phyloP scores from a whole-genome alignment of 2,888 invertebrate species.

The Melanargia galathea region DNA sequence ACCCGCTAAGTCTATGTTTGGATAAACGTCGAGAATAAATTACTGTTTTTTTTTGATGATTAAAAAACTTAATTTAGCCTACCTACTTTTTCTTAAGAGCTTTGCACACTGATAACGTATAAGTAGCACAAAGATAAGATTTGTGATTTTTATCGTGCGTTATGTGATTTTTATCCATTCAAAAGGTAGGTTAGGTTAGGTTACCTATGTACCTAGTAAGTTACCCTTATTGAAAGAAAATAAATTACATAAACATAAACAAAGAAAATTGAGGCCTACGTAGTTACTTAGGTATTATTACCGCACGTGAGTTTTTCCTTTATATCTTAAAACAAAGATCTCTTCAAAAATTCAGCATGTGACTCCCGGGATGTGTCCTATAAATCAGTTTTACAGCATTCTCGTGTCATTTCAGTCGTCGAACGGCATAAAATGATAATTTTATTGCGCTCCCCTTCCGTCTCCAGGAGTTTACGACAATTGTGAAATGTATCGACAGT shows the following conservation, averaged over 20 bases:
- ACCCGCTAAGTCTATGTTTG: conserved; percentile 13
- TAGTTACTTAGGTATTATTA: background rate
- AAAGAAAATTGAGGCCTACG: background rate
- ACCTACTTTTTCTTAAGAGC: background rate
- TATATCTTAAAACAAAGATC: conserved; percentile 72
- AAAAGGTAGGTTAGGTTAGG: too few relatives aligned
- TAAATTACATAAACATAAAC: too few relatives aligned
- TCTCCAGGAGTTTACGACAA: conserved; percentile 80
- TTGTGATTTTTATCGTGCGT: too few relatives aligned
- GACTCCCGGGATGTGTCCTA: conserved; percentile 77
- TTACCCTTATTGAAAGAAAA: background rate
- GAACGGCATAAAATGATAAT: conserved; percentile 82
- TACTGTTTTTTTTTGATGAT: background rate
- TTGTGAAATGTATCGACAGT: conserved; percentile 83
- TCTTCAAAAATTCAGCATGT: conserved; percentile 80
- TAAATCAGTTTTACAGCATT: conserved; percentile 83
- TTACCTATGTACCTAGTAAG: background rate
- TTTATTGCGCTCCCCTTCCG: conserved; percentile 81
- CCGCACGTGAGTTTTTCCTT: conserved; percentile 41
- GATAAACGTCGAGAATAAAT: background rate
- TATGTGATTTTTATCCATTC: background rate
- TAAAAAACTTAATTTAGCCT: too few relatives aligned
- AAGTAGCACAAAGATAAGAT: too few relatives aligned
- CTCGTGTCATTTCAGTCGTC: conserved; percentile 82
- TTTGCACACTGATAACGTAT: background rate